Conservation (phyloP, 1,140 invertebrate genomes). For the Microplitis mediator region DNA sequence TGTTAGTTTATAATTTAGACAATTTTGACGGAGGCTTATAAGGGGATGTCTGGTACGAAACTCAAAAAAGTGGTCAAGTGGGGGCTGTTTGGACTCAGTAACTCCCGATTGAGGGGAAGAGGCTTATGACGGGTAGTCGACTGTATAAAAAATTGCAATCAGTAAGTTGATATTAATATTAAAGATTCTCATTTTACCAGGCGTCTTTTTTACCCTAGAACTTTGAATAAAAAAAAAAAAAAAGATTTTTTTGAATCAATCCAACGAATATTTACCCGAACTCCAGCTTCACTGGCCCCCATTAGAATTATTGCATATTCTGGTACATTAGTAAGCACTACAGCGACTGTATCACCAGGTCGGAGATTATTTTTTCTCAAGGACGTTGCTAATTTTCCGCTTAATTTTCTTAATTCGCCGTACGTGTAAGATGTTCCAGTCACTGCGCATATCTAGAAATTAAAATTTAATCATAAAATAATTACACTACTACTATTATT, state of each 20-base stretch:
- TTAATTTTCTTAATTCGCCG: slow-evolving; percentile 66
- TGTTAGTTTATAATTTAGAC: too few species aligned
- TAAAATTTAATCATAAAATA: not conserved
- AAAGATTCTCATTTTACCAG: too few species aligned
- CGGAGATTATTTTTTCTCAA: slow-evolving; percentile 68
- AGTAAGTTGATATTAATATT: too few species aligned
- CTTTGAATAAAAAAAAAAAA: too few species aligned
- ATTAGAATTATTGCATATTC: slow-evolving; percentile 72
- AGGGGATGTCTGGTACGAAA: too few species aligned
- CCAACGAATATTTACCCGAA: slow-evolving; percentile 57
- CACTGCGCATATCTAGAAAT: slow-evolving; percentile 66
- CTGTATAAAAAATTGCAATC: too few species aligned
- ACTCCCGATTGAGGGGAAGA: too few species aligned
- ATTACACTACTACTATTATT: not conserved
- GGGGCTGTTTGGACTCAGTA: too few species aligned
- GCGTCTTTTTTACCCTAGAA: too few species aligned
- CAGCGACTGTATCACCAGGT: slow-evolving; percentile 70
- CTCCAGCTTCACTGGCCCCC: slow-evolving; percentile 71
- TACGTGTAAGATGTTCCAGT: slow-evolving; percentile 74
- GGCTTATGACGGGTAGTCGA: too few species aligned
- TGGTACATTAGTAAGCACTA: slow-evolving; percentile 75
- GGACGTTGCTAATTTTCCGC: slow-evolving; percentile 68
- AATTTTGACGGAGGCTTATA: too few species aligned
- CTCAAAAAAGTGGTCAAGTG: too few species aligned
- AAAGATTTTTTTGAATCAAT: not conserved